Base-by-base conservation (phyloP, 1,140 invertebrate species). In the Nephila pilipes region DNA sequence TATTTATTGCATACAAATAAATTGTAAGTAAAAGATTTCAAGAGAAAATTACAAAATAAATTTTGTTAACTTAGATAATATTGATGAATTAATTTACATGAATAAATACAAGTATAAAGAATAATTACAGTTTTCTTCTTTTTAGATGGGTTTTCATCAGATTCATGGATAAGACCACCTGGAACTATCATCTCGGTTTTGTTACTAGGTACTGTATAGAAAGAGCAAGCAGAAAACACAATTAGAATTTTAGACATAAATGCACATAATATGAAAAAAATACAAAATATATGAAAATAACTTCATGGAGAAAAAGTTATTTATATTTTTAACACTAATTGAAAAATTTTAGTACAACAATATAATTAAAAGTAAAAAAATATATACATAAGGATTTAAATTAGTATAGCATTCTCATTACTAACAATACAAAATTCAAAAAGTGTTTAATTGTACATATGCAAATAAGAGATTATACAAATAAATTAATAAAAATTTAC, bases 151-250 rank as follows among this genome's bases (percentile, higher is more conserved):
- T 88, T 63, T 16, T 69, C 87, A 38, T 16, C 12, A 20, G 29
- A 29, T 36, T 22, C 32, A 65, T n/a, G n/a, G 0, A 58, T 6
- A 63, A 6, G 18, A 54, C 29, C 36, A 20, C 57, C 89, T 25
- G 89, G 79, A 4, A 91, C 36, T 38, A 91, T 91, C 16, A 91
- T 22, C 25, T 91, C 89, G 54, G n/a, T 46, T 5, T 60, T 79
- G 25, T 57, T 80, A 16, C 10, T 58, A 75, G 54, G 32, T 60
- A 79, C 89, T 83, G 25, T 4, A 63, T 36, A 10, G 4, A 54
- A 55, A 65, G 63, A 65, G 25, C 14, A 65, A 29, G 1, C 1
- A 20, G n/a, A 63, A 8, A 18, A 1, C 22, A 22, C n/a, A 63
- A 8, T 10, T 63, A n/a, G 22, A n/a, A 63, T 8, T 63, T 60